Conservation (phyloP, 2,888 invertebrate species). For the Lithophane semibrunnea region DNA sequence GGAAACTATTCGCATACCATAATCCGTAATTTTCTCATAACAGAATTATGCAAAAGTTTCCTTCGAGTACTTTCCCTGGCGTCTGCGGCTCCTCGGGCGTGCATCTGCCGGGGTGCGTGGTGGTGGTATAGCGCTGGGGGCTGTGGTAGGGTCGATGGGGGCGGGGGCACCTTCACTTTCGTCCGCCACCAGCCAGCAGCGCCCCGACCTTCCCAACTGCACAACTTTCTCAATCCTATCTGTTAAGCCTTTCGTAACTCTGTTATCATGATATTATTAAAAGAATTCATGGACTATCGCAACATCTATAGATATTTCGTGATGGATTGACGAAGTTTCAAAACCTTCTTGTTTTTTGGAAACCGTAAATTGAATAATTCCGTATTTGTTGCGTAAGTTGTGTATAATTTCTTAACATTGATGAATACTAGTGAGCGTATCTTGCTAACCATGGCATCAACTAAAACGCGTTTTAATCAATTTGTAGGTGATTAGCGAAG, state of each 20-base stretch:
- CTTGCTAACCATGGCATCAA: constrained; percentile 16
- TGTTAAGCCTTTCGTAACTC: constrained; percentile 68
- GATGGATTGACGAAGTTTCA: constrained; percentile 37
- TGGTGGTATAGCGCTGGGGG: constrained; percentile 43
- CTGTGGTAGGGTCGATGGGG: constrained; percentile 54
- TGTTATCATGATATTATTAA: constrained; percentile 63
- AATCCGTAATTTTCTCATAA: constrained; percentile 54
- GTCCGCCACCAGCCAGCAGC: constrained; percentile 68
- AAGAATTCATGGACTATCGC: constrained; percentile 53
- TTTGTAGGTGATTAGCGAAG: constrained; percentile 2
- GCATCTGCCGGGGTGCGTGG: constrained; percentile 66
- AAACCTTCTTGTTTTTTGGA: constrained; percentile 37
- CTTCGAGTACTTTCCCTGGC: constrained; percentile 78
- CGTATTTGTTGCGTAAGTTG: constrained; percentile 18
- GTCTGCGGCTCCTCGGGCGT: constrained; percentile 76
- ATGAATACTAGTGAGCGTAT: constrained; percentile 21
- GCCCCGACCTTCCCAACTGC: constrained; percentile 75
- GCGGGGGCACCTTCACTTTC: constrained; percentile 83
- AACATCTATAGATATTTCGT: constrained; percentile 50
- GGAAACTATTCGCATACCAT: constrained; percentile 52
- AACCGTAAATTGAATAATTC: constrained; percentile 40
- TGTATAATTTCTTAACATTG: constrained; percentile 23
- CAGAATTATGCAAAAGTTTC: constrained; percentile 64
- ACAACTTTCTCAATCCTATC: constrained; percentile 78
- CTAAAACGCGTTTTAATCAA: constrained; percentile 17